A percentile compares a stretch with the other conserved stretches of the same genome.
Evolutionary conservation across 2,797 vertebrate species (phyloP).

Genomic region (Enteromius thamalakanensis): DNA sequence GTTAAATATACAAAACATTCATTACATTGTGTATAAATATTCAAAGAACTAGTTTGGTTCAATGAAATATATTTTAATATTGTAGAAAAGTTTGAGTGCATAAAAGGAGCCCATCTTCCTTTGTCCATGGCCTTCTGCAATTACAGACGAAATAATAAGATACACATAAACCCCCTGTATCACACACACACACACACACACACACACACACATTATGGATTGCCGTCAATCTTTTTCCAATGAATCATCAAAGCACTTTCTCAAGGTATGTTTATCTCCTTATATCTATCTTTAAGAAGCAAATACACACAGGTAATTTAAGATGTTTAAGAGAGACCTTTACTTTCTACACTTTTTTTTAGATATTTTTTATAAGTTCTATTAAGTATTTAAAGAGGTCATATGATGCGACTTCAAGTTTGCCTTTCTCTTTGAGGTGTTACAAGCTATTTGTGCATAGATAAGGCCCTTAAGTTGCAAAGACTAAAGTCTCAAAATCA

Average conservation of each 20-base stretch:
- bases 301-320: not conserved
- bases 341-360: not conserved
- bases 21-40: slow-evolving; percentile 11
- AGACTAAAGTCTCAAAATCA: too few relatives aligned
- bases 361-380: not conserved
- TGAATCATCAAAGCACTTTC: slow-evolving; percentile 69
- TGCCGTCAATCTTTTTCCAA: slow-evolving; percentile 55
- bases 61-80: not conserved
- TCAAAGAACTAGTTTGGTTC: not conserved
- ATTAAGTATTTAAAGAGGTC: not conserved
- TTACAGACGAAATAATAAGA: not conserved
- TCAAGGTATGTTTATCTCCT: not conserved
- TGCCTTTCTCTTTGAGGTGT: too few relatives aligned
- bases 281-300: not conserved
- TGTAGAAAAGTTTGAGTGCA: not conserved
- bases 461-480: too few relatives aligned
- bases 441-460: too few relatives aligned
- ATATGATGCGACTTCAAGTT: too few relatives aligned
- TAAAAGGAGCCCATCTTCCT: not conserved
- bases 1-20: not conserved
- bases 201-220: slow-evolving; percentile 62
- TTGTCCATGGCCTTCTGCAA: not conserved
- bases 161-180: not conserved
- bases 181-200: not conserved
- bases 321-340: not conserved